Base-by-base conservation (phyloP, 1,140 invertebrate species). In the Trichomalopsis sarcophagae region DNA sequence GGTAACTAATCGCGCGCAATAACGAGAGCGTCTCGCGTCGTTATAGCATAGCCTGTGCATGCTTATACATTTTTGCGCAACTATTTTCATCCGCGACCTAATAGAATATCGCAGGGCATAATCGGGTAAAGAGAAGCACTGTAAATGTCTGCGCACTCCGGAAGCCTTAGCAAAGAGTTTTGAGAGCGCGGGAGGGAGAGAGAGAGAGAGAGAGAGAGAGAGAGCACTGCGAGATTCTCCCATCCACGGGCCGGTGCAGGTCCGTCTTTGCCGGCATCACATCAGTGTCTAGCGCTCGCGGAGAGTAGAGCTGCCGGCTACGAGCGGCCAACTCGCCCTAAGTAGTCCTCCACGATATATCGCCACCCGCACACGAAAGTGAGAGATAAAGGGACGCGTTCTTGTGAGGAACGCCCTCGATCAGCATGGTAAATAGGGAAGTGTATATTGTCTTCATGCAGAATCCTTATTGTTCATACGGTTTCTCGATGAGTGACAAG, bases 41-140 rank as follows among this genome's bases (percentile, higher is more conserved):
- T 3, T 55, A 17, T 55, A 55, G 33, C 33, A 6, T 14, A 55
- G 23, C 11, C 1, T 27, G 71, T 71, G 10, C 21, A 75, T 73
- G 82, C 36, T 75, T 81, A 81, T 81, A 77, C 84, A 84, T 88
- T 90, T 89, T 87, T 88, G 85, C 86, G 86, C 87, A 88, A 88
- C 88, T 91, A 90, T 89, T 91, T 91, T 91, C 89, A 90, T 90
- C 89, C 88, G 87, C 82, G 86, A 87, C 88, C 91, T 92, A 92
- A 91, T 92, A 87, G 89, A 91, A 91, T 92, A 92, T 90, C 88
- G 88, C 86, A 87, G 85, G 50, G 82, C 87, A 89, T 93, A 93
- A 93, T 93, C 91, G 90, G 88, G 91, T 93, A 93, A 93, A 93
- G 90, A 92, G 93, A 93, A 93, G 92, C 93, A 92, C 92, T 87